Percentiles rank a stretch among this genome's conserved stretches.
Conservation (phyloP, 2,113 vertebrate genomes). For the Lophotis ruficrista region DNA sequence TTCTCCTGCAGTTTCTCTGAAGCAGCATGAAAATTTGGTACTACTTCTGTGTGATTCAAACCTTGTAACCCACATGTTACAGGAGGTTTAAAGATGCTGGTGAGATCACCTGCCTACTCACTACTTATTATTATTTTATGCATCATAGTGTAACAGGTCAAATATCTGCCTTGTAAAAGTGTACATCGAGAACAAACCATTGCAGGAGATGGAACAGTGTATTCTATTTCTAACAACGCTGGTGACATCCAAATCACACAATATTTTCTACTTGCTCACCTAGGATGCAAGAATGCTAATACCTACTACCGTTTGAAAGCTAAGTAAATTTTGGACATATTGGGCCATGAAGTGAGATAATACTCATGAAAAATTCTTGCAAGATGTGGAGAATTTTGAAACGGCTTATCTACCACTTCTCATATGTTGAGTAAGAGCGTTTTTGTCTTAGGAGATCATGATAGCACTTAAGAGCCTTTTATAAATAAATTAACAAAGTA, state of each 20-base stretch:
- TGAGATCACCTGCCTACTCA: conserved; percentile 60
- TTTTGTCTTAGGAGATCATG: background rate
- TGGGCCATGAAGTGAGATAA: background rate
- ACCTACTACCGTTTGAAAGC: background rate
- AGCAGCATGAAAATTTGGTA: background rate
- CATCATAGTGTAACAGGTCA: conserved; percentile 50
- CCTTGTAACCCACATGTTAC: conserved; percentile 47
- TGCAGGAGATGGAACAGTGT: background rate
- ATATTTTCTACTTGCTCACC: background rate
- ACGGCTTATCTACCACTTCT: background rate
- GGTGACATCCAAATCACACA: background rate
- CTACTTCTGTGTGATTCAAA: conserved; percentile 45
- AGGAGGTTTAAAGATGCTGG: conserved; percentile 32
- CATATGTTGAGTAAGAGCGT: fast-evolving
- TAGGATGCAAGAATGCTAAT: background rate
- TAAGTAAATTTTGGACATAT: background rate
- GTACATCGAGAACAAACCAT: fast-evolving
- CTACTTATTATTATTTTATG: conserved; percentile 40
- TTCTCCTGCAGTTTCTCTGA: background rate
- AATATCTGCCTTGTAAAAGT: conserved; percentile 33
- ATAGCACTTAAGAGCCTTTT: background rate
- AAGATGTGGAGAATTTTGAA: background rate
- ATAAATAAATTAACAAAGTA: background rate
- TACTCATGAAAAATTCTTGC: background rate
- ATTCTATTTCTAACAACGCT: background rate